phyloP scores from a whole-genome alignment of 2,113 vertebrate genomes.

The Arothron firmamentum region DNA sequence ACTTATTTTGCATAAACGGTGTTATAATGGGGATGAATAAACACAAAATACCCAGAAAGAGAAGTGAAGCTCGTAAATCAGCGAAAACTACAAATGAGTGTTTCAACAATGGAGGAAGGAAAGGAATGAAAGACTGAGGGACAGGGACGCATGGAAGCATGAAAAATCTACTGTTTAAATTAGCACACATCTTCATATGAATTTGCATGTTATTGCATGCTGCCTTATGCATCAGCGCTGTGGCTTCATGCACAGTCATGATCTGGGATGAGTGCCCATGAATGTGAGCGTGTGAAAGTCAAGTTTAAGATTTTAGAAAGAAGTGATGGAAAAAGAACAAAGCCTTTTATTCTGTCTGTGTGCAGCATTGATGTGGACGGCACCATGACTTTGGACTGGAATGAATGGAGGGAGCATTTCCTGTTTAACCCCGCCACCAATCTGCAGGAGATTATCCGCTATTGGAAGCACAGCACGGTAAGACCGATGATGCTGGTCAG shows the following conservation, averaged over 20 bases:
- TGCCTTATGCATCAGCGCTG: not conserved
- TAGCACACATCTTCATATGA: too few relatives aligned
- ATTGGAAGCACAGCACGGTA: conserved; percentile 95
- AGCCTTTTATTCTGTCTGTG: conserved; percentile 3
- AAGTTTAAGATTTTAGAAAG: not conserved
- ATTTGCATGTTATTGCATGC: not conserved
- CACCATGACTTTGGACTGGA: conserved; percentile 96
- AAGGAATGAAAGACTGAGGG: not conserved
- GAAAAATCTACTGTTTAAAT: not conserved
- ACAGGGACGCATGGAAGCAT: too few relatives aligned
- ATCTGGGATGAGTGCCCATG: too few relatives aligned
- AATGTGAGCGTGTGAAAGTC: not conserved
- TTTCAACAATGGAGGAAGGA: not conserved
- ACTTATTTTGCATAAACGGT: too few relatives aligned
- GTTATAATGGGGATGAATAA: too few relatives aligned
- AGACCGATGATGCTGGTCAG: conserved; percentile 18
- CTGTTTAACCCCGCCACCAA: conserved; percentile 90
- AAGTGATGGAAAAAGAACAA: not conserved
- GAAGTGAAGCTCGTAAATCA: conserved; percentile 15
- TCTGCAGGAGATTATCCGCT: conserved; percentile 90
- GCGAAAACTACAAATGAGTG: not conserved
- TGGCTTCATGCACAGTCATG: too few relatives aligned
- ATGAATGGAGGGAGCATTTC: conserved; percentile 94
- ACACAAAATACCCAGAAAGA: conserved; percentile 1
- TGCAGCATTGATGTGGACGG: conserved; percentile 90